Evolutionary conservation across 2,888 invertebrate genomes (phyloP), one percentile per base, ranked within the genome.

Genomic region (Cheilosia urbana): DNA sequence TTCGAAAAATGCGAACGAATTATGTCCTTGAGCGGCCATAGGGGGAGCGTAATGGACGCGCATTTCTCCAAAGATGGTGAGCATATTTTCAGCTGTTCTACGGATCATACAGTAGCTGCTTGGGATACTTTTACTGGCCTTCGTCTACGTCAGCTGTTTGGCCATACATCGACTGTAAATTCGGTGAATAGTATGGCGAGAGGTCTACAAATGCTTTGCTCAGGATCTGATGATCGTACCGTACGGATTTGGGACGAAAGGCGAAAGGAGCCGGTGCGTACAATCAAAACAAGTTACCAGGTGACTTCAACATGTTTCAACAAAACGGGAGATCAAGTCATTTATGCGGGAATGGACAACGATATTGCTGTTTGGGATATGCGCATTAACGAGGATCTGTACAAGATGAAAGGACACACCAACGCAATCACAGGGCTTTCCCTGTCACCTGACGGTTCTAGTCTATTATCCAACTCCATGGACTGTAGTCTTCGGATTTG

Each of bases 401-500:
- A 98, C 93, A 98, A 97, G 93, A 93, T 99, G 89, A 98, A 98
- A 0, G 99, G 99, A 0, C 99, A 99, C 92, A 96, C 97, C 92
- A 99, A 98, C 21, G 96, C 97, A 78, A 97, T 99, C 63, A 98
- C 98, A 91, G 98, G 97, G 91, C 95, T 97, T 2, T 96, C 97
- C 92, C 98, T 99, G 92, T 99, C 99, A 92, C 97, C 96, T 0
- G 94, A 94, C 34, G 98, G 99, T 92, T 96, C 98, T 19, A 96
- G 98, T 76, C 95, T 98, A 87, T 94, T 96, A 51, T 98, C 98
- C 0, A 97, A 96, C 21, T 96, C 97, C 53, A 98, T 97, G 91
- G 99, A 99, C 92, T 98, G 98, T 92, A 96, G 96, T 89, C 94
- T 98, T 69, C 98, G 96, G 91, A 93, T 99, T 72, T 98, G 99